Conservation (phyloP, 1,140 invertebrate species). For the Triops cancriformis region DNA sequence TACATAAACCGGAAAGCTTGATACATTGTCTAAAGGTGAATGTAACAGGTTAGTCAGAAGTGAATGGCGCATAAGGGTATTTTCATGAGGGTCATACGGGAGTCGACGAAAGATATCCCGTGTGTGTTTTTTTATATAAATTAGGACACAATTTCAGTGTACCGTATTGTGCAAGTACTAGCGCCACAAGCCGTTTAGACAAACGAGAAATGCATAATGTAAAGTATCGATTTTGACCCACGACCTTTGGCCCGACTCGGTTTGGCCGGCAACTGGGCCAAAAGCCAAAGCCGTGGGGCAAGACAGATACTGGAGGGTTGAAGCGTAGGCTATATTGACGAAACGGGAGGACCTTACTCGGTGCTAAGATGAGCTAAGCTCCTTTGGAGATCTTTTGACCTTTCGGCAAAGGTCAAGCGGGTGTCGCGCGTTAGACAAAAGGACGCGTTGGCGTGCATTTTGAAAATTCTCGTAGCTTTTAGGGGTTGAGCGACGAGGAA, state of each 20-base stretch:
- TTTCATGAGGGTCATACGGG: not conserved
- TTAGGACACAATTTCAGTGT: not conserved
- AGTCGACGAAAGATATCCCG: not conserved
- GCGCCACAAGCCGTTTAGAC: not conserved
- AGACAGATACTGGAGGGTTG: not conserved
- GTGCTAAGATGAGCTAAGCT: slow-evolving; percentile 3
- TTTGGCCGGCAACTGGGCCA: not conserved
- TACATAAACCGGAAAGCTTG: not conserved
- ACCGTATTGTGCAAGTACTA: not conserved
- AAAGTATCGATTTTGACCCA: not conserved
- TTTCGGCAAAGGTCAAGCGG: not conserved
- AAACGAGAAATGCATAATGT: not conserved
- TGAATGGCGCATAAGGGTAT: not conserved
- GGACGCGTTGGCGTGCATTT: not conserved
- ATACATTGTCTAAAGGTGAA: not conserved
- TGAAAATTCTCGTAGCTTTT: not conserved
- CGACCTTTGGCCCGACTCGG: not conserved
- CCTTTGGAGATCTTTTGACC: not conserved
- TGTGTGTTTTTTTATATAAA: not conserved
- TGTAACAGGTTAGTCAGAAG: not conserved
- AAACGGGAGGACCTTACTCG: not conserved
- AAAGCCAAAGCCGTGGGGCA: not conserved
- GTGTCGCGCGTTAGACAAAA: not conserved
- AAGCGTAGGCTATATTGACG: slow-evolving; percentile 5
- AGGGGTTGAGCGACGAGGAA: not conserved